Evolutionary conservation across 1,140 invertebrate species (phyloP).

Genomic region (Fopius arisanus): DNA sequence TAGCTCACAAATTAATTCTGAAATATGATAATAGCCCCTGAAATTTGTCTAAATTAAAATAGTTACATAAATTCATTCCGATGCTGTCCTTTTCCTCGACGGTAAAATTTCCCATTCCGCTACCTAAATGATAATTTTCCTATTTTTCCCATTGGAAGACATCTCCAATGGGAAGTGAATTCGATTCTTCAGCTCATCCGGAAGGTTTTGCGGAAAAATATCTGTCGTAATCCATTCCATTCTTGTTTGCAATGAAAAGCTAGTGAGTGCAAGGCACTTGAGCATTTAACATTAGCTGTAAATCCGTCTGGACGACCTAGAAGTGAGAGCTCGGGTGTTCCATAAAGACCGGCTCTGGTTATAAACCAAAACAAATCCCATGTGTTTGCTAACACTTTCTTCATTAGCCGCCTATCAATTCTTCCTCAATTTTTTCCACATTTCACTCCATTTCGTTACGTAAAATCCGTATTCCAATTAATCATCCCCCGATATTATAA

Average conservation of each 20-base stretch:
- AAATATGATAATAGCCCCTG: too few relatives aligned
- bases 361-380: neutral
- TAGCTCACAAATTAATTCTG: too few relatives aligned
- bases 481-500: neutral
- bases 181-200: neutral
- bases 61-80: neutral
- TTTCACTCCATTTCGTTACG: neutral
- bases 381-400: conserved; percentile 3
- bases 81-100: neutral
- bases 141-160: too few relatives aligned
- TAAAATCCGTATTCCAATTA: conserved; percentile 5
- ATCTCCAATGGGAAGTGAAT: neutral
- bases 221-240: neutral
- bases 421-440: neutral
- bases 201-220: neutral
- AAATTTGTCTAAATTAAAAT: too few relatives aligned
- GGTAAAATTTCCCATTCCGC: neutral
- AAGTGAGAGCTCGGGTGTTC: conserved; percentile 15
- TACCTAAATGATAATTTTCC: neutral
- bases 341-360: conserved; percentile 6
- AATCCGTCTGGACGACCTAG: conserved; percentile 14
- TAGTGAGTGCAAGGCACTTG: neutral
- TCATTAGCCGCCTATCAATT: neutral
- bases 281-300: neutral
- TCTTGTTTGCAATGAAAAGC: neutral